Evolutionary conservation across 2,797 vertebrate genomes (phyloP).

Genomic region (Muscicapa comitata): DNA sequence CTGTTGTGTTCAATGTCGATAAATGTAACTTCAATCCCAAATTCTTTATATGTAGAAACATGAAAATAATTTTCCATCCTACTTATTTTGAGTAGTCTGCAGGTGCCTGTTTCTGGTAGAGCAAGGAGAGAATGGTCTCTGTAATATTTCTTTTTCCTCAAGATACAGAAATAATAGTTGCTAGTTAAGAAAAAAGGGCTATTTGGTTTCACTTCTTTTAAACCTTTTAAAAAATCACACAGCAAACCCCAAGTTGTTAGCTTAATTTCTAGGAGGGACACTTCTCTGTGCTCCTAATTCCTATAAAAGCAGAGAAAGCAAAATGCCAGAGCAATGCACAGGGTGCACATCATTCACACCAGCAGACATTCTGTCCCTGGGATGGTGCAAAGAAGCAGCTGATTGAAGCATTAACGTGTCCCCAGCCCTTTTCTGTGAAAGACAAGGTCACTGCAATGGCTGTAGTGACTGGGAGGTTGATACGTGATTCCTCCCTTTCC

Average conservation of each 20-base stretch:
- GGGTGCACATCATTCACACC: neutral
- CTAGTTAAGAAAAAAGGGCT: neutral
- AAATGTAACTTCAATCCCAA: neutral
- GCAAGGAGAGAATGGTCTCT: neutral
- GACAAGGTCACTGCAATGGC: conserved; percentile 19
- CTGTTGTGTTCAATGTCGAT: fast-evolving
- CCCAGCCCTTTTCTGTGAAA: neutral
- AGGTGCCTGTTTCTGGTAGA: neutral
- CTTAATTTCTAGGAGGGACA: neutral
- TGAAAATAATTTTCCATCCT: neutral
- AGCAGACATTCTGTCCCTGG: neutral
- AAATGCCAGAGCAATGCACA: neutral
- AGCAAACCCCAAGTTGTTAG: neutral
- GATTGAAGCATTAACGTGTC: neutral
- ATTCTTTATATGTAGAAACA: neutral
- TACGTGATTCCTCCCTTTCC: neutral
- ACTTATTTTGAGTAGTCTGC: neutral
- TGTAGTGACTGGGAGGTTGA: neutral
- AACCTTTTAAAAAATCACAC: neutral
- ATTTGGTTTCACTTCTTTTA: neutral
- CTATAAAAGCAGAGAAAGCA: neutral
- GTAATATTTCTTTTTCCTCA: neutral
- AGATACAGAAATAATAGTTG: neutral
- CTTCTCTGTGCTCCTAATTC: neutral
- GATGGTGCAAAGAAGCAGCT: neutral